Percentiles rank a stretch among this genome's conserved stretches.
phyloP scores from a whole-genome alignment of 2,113 vertebrate genomes.

The Eulacestoma nigropectus region DNA sequence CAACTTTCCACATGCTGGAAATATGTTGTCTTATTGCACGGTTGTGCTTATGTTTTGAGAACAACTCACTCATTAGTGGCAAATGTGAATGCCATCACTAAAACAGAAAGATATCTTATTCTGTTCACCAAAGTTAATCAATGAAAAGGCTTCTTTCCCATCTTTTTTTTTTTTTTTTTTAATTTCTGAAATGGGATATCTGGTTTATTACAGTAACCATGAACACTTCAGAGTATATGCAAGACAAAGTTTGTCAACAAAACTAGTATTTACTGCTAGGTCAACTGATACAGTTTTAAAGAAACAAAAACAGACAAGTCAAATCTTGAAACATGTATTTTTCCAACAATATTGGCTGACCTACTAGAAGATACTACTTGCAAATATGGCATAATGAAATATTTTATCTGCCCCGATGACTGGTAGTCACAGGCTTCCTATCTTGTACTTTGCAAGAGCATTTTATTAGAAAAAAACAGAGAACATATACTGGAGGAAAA shows the following conservation, averaged over 20 bases:
- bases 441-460: not conserved
- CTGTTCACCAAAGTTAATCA: not conserved
- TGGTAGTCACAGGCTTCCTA: not conserved
- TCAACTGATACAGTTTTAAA: not conserved
- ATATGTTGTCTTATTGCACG: not conserved
- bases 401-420: not conserved
- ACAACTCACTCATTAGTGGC: not conserved
- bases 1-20: not conserved
- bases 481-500: not conserved
- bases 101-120: not conserved
- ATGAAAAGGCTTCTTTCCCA: not conserved
- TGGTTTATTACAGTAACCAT: not conserved
- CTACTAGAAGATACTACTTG: not conserved
- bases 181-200: not conserved
- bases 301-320: not conserved
- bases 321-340: not conserved
- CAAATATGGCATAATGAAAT: not conserved
- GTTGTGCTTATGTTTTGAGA: not conserved
- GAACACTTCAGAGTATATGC: not conserved
- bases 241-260: not conserved
- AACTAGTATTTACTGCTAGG: not conserved
- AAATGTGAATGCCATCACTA: not conserved
- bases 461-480: not conserved
- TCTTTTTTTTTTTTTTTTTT: not conserved
- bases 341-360: not conserved